Evolutionary conservation across 2,888 invertebrate species (phyloP).

Genomic region (Choristoneura rosaceana): DNA sequence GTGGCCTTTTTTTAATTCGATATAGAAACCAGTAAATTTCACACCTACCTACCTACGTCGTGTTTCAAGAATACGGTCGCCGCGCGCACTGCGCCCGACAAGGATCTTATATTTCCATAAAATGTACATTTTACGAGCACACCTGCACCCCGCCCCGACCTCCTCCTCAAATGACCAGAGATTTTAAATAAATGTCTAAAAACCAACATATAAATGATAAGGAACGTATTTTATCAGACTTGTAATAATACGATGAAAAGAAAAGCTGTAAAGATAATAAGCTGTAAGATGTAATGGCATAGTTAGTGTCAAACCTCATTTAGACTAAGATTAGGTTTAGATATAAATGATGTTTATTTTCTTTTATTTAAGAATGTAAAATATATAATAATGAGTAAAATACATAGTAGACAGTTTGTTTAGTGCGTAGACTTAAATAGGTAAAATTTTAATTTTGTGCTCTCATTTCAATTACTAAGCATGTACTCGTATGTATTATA

Average conservation of each 20-base stretch:
- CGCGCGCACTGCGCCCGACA: slow-evolving; percentile 64
- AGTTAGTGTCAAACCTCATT: neutral
- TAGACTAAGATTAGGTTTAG: no score
- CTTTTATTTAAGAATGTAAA: no score
- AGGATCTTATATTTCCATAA: slow-evolving; percentile 81
- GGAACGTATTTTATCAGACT: slow-evolving; percentile 30
- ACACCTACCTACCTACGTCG: slow-evolving; percentile 7
- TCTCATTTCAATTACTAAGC: no score
- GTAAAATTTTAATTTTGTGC: no score
- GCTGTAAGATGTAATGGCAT: neutral
- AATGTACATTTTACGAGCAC: slow-evolving; percentile 74
- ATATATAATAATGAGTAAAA: no score
- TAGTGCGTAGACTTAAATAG: no score
- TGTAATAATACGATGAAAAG: slow-evolving; percentile 21
- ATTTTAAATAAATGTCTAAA: slow-evolving; percentile 43
- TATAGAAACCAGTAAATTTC: neutral
- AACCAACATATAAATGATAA: slow-evolving; percentile 44
- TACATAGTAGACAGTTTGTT: no score
- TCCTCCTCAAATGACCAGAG: slow-evolving; percentile 54
- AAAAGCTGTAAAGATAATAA: neutral
- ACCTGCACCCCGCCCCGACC: slow-evolving; percentile 58
- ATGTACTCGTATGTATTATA: no score
- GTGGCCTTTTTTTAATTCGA: neutral
- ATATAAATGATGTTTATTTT: no score
- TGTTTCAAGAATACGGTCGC: slow-evolving; percentile 58